These are phyloP conservation scores for Anisognathus igniventris DNA, from an alignment of 2,797 vertebrate genomes.

Conservation along the genomic window DNA sequence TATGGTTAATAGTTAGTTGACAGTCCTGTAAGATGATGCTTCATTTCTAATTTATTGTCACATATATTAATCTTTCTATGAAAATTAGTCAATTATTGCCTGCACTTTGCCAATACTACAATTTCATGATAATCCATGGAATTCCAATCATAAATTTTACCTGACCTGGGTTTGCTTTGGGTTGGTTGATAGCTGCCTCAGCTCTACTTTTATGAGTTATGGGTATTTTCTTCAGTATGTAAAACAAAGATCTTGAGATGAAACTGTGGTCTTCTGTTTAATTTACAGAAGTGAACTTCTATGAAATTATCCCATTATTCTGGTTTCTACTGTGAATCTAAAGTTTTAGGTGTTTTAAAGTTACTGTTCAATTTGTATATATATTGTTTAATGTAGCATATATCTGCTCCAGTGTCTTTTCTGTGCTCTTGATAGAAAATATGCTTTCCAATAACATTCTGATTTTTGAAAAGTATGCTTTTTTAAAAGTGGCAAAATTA, in stretches of 20 bases:
- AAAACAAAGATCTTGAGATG: neutral
- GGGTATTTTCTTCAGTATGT: neutral
- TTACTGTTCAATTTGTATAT: neutral
- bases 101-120: neutral
- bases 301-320: neutral
- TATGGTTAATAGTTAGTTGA: too few species aligned
- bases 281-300: neutral
- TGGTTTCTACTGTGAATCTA: neutral
- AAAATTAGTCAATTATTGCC: neutral
- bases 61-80: neutral
- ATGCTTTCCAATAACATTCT: neutral
- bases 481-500: neutral
- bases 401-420: neutral
- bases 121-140: neutral
- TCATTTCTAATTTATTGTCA: neutral
- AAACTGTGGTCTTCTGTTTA: neutral
- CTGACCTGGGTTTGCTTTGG: neutral
- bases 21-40: neutral
- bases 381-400: neutral
- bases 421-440: neutral
- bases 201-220: neutral
- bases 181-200: neutral
- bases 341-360: neutral
- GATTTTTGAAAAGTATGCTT: neutral
- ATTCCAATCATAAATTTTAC: neutral